These are phyloP conservation scores for Accipiter cooperii DNA, from an alignment of 2,113 vertebrate genomes.

Conservation along the genomic window DNA sequence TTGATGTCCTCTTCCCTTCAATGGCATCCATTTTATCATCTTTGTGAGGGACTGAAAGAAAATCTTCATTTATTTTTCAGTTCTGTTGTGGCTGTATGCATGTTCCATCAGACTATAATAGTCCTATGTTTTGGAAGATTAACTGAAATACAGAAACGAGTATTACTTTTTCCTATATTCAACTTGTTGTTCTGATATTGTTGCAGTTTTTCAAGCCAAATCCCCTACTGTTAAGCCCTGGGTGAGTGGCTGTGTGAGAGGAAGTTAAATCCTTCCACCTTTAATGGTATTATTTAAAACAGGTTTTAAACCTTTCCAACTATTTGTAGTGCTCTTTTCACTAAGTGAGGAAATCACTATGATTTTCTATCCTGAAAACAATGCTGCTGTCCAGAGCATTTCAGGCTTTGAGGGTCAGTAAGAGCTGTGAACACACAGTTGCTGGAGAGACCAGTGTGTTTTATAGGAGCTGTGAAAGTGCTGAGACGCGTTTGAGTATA, in stretches of 20 bases:
- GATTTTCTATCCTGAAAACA: neutral
- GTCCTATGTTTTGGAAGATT: neutral
- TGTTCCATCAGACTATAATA: neutral
- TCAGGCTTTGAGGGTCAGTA: neutral
- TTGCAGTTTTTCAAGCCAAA: slow-evolving; percentile 7
- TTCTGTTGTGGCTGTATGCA: neutral
- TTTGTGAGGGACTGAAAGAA: neutral
- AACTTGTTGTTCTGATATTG: neutral
- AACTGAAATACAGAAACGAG: neutral
- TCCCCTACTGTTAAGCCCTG: neutral
- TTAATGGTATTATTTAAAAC: slow-evolving; percentile 15
- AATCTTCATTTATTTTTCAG: neutral
- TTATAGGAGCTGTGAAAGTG: neutral
- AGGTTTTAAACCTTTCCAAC: neutral
- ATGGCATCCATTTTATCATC: neutral
- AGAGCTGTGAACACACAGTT: fast-evolving
- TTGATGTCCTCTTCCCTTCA: neutral
- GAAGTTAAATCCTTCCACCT: neutral
- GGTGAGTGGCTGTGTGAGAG: neutral
- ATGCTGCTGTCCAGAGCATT: neutral
- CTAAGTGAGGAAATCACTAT: neutral
- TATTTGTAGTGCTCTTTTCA: neutral
- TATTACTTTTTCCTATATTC: neutral
- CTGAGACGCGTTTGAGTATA: neutral
- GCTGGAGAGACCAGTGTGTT: neutral